phyloP scores from a whole-genome alignment of 2,888 invertebrate species.

The Isoperla grammatica region DNA sequence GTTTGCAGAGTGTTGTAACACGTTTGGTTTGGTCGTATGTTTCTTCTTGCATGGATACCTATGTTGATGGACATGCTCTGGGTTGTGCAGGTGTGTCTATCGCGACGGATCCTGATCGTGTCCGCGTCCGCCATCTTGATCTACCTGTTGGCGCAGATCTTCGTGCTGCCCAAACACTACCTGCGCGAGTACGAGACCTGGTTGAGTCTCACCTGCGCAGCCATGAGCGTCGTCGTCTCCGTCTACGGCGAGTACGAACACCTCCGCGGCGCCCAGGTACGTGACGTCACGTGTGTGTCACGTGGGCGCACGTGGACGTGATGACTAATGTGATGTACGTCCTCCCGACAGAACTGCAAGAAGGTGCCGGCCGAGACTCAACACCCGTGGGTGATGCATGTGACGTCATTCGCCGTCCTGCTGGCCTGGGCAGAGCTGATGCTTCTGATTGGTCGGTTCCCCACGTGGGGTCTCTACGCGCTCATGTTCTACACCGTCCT shows the following conservation, averaged over 20 bases:
- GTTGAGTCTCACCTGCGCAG: constrained; percentile 42
- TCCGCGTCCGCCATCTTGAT: constrained; percentile 31
- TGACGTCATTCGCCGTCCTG: constrained; percentile 45
- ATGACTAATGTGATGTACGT: no score
- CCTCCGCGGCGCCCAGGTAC: neutral
- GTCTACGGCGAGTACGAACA: constrained; percentile 26
- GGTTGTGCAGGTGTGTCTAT: constrained; percentile 7
- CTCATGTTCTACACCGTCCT: constrained; percentile 53
- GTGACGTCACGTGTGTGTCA: no score
- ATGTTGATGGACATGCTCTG: no score
- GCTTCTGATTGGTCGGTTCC: constrained; percentile 50
- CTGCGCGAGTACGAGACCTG: constrained; percentile 43
- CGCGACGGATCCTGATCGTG: constrained; percentile 25
- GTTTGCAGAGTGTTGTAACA: no score
- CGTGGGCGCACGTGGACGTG: no score
- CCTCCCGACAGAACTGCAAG: no score
- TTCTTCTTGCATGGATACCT: no score
- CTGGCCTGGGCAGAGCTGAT: constrained; percentile 52
- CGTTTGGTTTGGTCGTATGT: no score
- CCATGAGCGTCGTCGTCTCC: constrained; percentile 40
- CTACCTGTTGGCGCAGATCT: constrained; percentile 23
- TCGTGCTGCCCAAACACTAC: constrained; percentile 35
- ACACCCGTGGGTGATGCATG: constrained; percentile 41
- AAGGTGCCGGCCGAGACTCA: no score
- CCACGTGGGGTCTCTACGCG: constrained; percentile 51